A percentile compares a stretch with the other conserved stretches of the same genome.
phyloP scores from a whole-genome alignment of 2,113 vertebrate species.

The Herpailurus yagouaroundi region DNA sequence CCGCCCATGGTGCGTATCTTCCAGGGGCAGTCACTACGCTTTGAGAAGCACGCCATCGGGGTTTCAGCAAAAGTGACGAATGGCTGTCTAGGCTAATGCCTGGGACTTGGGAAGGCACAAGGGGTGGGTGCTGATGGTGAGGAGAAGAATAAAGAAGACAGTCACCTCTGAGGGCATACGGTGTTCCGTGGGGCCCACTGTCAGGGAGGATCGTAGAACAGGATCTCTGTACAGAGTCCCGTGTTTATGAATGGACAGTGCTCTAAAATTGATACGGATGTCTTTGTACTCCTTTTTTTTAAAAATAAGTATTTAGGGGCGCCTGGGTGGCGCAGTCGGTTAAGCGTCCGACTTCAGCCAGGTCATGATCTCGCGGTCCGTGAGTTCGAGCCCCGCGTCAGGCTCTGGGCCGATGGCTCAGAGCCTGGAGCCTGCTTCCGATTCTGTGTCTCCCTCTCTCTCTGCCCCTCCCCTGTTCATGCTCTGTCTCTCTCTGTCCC shows the following conservation, averaged over 20 bases:
- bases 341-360: too few species aligned
- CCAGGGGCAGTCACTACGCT: neutral
- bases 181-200: neutral
- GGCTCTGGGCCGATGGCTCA: too few species aligned
- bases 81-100: neutral
- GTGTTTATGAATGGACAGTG: neutral
- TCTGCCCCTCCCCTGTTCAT: too few species aligned
- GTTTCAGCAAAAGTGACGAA: neutral
- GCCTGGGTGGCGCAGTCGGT: too few species aligned
- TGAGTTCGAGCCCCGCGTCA: too few species aligned
- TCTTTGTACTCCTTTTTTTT: neutral
- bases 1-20: neutral
- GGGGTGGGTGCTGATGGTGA: neutral
- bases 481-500: too few species aligned
- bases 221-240: neutral
- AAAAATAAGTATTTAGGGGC: too few species aligned
- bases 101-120: neutral
- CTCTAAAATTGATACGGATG: neutral
- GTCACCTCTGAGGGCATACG: too few species aligned
- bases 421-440: too few species aligned
- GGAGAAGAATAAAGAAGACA: neutral
- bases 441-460: too few species aligned
- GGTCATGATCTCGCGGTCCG: too few species aligned
- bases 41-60: neutral
- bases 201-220: neutral